A percentile compares a stretch with the other conserved stretches of the same genome.
Evolutionary conservation across 2,113 vertebrate species (phyloP).

Genomic region (Actenoides lindsayi): DNA sequence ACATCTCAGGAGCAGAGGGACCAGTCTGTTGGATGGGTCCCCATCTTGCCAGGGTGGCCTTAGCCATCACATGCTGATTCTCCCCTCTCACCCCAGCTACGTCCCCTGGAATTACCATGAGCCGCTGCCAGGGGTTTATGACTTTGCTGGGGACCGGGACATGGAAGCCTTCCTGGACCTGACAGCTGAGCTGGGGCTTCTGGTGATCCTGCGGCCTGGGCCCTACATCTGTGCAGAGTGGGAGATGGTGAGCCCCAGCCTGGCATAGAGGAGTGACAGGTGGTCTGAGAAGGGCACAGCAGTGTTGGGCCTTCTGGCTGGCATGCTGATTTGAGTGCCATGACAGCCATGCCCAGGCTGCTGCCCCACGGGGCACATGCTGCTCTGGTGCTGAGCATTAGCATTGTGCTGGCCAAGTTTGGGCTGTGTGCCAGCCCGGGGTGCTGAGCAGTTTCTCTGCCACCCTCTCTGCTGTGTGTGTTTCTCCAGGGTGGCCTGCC

Average conservation of each 20-base stretch:
- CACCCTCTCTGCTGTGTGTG: neutral
- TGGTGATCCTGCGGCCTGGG: conserved; percentile 94
- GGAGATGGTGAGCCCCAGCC: conserved; percentile 91
- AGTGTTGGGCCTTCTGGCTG: neutral
- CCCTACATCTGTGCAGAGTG: conserved; percentile 99
- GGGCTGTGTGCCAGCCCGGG: neutral
- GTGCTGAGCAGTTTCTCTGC: neutral
- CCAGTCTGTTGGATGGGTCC: neutral
- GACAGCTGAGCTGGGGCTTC: conserved; percentile 85
- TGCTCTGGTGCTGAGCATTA: rapidly evolving
- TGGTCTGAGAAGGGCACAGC: neutral
- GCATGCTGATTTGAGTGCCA: rapidly evolving
- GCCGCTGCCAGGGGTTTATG: conserved; percentile 79
- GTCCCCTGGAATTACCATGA: conserved; percentile 98
- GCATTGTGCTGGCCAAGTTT: rapidly evolving
- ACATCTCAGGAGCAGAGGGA: neutral
- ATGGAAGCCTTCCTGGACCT: conserved; percentile 88
- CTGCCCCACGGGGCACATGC: rapidly evolving
- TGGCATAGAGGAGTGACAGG: rapidly evolving
- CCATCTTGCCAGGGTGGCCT: rapidly evolving
- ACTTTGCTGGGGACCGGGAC: conserved; percentile 86
- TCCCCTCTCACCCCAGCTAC: conserved; percentile 75
- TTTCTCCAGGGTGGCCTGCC: conserved; percentile 90
- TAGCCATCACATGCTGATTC: neutral
- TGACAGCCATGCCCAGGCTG: neutral